Evolutionary conservation across 2,888 invertebrate species (phyloP).

Genomic region (Drosophila siamana): DNA sequence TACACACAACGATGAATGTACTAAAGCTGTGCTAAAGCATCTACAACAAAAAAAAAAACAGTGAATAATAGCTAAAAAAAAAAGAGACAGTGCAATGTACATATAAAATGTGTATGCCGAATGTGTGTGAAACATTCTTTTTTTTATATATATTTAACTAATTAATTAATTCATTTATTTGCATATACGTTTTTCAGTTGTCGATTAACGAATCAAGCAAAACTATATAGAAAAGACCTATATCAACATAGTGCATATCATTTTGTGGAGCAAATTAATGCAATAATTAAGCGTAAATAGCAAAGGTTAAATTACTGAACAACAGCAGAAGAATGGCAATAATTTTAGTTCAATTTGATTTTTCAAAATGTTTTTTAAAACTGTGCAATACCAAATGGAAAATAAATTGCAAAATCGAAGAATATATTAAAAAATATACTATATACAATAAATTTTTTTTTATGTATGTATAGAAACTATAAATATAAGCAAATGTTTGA

Average conservation of each 20-base stretch:
- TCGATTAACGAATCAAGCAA: conserved; percentile 20
- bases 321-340: conserved; percentile 59
- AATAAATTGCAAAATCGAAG: conserved; percentile 5
- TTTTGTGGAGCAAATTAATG: conserved; percentile 62
- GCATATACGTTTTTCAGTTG: background rate
- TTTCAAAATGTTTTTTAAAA: conserved; percentile 43
- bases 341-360: conserved; percentile 74
- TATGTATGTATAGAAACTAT: conserved; percentile 31
- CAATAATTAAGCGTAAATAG: conserved; percentile 78
- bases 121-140: conserved; percentile 15
- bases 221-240: conserved; percentile 44
- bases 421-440: conserved; percentile 21
- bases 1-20: conserved; percentile 4
- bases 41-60: background rate
- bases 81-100: conserved; percentile 42
- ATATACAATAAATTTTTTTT: conserved; percentile 43
- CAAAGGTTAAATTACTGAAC: conserved; percentile 43
- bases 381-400: conserved; percentile 64
- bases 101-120: conserved; percentile 56
- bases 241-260: conserved; percentile 77
- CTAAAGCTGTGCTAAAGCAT: conserved; percentile 27
- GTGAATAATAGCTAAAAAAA: conserved; percentile 34
- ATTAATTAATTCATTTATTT: conserved; percentile 11
- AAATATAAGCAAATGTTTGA: conserved; percentile 38
- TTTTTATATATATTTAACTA: conserved; percentile 15